phyloP scores from a whole-genome alignment of 2,888 invertebrate genomes.

The Mesochorus sp. region DNA sequence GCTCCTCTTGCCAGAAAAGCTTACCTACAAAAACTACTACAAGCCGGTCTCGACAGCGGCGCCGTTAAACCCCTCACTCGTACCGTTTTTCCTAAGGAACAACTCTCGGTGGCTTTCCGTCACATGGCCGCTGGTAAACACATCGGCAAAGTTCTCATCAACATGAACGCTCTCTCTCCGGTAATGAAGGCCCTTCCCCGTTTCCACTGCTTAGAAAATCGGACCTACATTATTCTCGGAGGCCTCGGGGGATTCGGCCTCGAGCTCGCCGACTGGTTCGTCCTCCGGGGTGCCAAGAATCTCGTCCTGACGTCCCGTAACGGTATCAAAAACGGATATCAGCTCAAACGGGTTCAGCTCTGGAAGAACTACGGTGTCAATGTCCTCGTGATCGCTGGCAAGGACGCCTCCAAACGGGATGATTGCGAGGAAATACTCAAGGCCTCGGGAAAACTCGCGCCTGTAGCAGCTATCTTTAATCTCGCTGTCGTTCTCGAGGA shows the following conservation, averaged over 20 bases:
- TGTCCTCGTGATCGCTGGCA: constrained; percentile 87
- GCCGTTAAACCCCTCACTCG: constrained; percentile 87
- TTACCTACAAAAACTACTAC: constrained; percentile 84
- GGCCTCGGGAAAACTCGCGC: constrained; percentile 82
- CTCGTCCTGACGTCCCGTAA: constrained; percentile 91
- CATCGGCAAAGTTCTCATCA: constrained; percentile 87
- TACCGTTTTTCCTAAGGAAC: constrained; percentile 85
- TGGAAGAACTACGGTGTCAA: constrained; percentile 89
- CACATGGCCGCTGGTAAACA: constrained; percentile 89
- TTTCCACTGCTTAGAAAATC: constrained; percentile 82
- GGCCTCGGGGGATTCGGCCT: constrained; percentile 97
- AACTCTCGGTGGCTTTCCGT: constrained; percentile 89
- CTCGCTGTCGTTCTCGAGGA: constrained; percentile 85
- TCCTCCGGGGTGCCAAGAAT: constrained; percentile 90
- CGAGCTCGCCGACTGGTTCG: constrained; percentile 93
- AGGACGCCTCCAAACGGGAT: constrained; percentile 87
- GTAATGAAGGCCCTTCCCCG: constrained; percentile 83
- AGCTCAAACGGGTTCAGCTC: constrained; percentile 86
- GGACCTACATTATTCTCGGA: constrained; percentile 87
- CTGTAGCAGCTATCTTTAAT: constrained; percentile 87
- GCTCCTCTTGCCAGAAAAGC: constrained; percentile 83
- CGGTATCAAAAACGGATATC: constrained; percentile 92
- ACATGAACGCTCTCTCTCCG: constrained; percentile 70
- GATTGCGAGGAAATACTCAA: constrained; percentile 89
- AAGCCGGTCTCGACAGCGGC: constrained; percentile 86